Evolutionary conservation across 2,888 invertebrate genomes (phyloP).

Genomic region (Amaurobius ferox): DNA sequence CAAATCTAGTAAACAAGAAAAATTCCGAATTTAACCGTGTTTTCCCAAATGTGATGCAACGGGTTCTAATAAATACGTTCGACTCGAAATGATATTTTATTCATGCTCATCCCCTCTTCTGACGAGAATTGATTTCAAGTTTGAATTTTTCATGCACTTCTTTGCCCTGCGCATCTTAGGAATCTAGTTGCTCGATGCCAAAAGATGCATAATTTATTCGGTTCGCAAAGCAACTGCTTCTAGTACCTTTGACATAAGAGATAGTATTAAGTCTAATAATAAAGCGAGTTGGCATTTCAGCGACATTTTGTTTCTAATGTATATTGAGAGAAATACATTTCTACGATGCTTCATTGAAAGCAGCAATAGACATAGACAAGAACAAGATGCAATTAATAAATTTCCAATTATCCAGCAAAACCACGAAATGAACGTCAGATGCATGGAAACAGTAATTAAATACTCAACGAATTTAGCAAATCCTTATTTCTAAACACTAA

Average conservation of each 20-base stretch:
- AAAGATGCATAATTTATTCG: conserved; percentile 6
- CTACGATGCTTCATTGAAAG: too few relatives aligned
- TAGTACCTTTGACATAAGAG: neutral
- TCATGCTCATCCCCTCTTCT: neutral
- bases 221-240: neutral
- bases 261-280: neutral
- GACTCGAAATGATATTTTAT: conserved; percentile 8
- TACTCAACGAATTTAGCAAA: too few relatives aligned
- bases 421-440: too few relatives aligned
- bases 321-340: too few relatives aligned
- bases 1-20: neutral
- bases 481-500: too few relatives aligned
- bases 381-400: too few relatives aligned
- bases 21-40: neutral
- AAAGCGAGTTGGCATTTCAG: neutral
- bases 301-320: conserved; percentile 3
- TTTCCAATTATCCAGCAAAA: too few relatives aligned
- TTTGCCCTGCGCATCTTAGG: neutral
- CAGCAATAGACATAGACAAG: too few relatives aligned
- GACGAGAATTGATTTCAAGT: conserved; percentile 12
- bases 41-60: neutral
- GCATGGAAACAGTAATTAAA: too few relatives aligned
- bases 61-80: neutral
- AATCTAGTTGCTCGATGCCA: neutral
- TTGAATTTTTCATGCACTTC: conserved; percentile 16